Evolutionary conservation across 2,797 vertebrate genomes (phyloP), one percentile per base, ranked within the genome.

Genomic region (Petrocephalus sullivani): DNA sequence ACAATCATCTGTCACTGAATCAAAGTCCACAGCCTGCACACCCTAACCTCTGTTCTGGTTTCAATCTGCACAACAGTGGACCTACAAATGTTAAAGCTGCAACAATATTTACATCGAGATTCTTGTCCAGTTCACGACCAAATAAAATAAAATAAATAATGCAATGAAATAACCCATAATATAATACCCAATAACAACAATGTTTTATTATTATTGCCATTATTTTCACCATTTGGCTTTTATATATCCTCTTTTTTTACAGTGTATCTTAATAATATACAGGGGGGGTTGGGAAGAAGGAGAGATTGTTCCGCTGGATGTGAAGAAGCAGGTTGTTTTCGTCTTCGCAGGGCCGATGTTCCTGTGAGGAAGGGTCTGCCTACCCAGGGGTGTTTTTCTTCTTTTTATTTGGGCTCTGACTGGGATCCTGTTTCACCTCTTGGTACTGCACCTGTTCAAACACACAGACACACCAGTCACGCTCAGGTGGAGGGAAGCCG

Each of bases 371-470:
- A 61, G 28, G 21, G 86, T 0, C n/a, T 0, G 89, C 90, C 93
- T 98, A 98, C 89, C 94, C 94, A 28, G 90, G 95, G 91, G 95
- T 96, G 90, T 93, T 96, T 94, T 96, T 96, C 94, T 94, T 96
- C 92, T 95, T 96, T 91, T 97, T 98, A 93, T 87, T 96, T 0
- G 97, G 97, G 91, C 97, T 98, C 88, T 96, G 97, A 78, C 95
- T 96, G 28, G 94, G 92, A 85, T 98, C 97, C 46, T 92, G 91
- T 95, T 95, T 97, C 94, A 98, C 92, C 90, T 98, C 97, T 37
- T 95, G 96, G 91, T 97, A 98, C 85, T 98, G 97, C 96, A 98
- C 96, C 97, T 99, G 96, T 95, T 94, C 92, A 94, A 96, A 96
- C 93, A 96, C 88, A 91, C 28, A 23, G 93, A 94, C 28, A 23